Percentiles rank a stretch among this genome's conserved stretches.
Conservation (phyloP, 2,888 invertebrate species). For the Chelonus formosanus region DNA sequence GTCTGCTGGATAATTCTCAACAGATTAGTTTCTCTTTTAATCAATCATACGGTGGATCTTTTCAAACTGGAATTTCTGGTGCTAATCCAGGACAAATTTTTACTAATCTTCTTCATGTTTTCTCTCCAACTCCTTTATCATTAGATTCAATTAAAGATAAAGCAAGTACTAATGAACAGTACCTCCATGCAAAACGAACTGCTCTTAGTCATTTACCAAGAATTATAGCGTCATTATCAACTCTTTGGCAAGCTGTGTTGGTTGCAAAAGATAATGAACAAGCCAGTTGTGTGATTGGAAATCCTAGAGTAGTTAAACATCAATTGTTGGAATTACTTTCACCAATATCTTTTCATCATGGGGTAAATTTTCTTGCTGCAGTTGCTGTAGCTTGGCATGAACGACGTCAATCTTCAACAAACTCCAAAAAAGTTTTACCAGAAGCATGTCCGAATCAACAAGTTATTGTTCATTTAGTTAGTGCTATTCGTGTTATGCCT, state of each 20-base stretch:
- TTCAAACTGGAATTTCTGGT: constrained; percentile 67
- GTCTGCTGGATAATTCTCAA: constrained; percentile 75
- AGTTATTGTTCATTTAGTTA: constrained; percentile 80
- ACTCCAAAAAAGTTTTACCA: constrained; percentile 68
- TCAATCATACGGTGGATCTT: constrained; percentile 67
- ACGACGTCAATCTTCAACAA: constrained; percentile 67
- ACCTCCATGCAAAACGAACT: constrained; percentile 73
- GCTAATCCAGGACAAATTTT: constrained; percentile 78
- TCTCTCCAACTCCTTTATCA: constrained; percentile 73
- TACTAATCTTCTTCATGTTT: constrained; percentile 82
- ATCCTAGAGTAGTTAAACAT: constrained; percentile 76
- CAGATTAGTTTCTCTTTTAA: constrained; percentile 70
- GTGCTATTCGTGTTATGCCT: constrained; percentile 83
- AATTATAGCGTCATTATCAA: constrained; percentile 81
- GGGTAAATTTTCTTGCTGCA: constrained; percentile 81
- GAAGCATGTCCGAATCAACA: constrained; percentile 76
- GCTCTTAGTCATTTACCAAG: constrained; percentile 82
- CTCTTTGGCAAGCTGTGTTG: constrained; percentile 79
- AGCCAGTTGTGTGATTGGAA: constrained; percentile 69
- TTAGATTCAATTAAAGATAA: constrained; percentile 61
- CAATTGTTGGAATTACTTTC: constrained; percentile 83
- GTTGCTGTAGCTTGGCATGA: constrained; percentile 89
- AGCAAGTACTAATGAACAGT: constrained; percentile 61
- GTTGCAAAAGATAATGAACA: constrained; percentile 67
- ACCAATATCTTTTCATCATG: constrained; percentile 85